Evolutionary conservation across 2,113 vertebrate species (phyloP).

Genomic region (Cyanistes caeruleus): DNA sequence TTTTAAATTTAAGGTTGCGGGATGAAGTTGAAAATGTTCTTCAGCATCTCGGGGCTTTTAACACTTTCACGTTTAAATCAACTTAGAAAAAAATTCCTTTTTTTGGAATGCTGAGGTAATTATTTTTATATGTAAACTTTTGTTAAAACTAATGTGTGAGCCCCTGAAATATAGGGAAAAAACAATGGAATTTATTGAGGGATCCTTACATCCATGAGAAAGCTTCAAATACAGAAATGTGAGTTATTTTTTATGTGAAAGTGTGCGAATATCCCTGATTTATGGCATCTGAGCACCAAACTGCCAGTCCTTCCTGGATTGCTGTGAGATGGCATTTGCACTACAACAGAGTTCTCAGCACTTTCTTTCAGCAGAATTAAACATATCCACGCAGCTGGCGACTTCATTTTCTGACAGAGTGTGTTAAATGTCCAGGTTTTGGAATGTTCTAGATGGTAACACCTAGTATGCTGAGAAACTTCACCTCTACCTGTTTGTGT

Average conservation of each 20-base stretch:
- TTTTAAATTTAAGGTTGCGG: neutral
- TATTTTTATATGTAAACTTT: neutral
- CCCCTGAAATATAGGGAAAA: neutral
- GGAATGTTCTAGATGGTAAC: neutral
- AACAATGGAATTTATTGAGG: neutral
- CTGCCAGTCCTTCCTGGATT: neutral
- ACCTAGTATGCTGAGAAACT: neutral
- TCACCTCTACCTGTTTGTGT: neutral
- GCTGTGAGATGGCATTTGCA: neutral
- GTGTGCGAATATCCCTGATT: neutral
- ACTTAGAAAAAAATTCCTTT: accelerated
- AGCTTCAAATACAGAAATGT: neutral
- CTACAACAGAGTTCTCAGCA: neutral
- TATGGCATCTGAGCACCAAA: neutral
- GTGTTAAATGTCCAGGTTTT: neutral
- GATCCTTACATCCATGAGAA: neutral
- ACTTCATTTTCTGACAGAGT: neutral
- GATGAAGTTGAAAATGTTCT: neutral
- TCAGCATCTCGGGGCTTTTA: neutral
- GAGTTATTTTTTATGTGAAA: neutral
- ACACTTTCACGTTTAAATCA: neutral
- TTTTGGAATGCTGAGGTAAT: neutral
- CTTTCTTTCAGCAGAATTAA: neutral
- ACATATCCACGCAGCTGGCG: neutral
- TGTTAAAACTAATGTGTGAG: neutral